Evolutionary conservation across 2,888 invertebrate genomes (phyloP).

Genomic region (Protonemura montana): DNA sequence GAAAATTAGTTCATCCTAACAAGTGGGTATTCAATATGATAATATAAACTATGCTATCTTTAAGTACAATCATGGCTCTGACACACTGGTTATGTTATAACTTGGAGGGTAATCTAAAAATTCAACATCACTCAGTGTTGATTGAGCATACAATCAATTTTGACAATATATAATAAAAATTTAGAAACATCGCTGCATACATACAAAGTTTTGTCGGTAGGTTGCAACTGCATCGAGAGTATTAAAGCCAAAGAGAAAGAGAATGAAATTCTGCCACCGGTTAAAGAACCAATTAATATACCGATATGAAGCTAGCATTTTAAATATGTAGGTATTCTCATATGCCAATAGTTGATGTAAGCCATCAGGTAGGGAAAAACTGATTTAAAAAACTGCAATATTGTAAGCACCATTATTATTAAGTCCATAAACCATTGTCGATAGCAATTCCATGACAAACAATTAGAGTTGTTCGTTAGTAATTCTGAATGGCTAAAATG

Average conservation of each 20-base stretch:
- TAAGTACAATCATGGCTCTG: neutral
- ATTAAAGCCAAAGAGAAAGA: neutral
- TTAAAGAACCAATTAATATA: neutral
- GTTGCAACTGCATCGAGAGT: neutral
- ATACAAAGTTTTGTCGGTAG: neutral
- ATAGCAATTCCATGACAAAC: slow-evolving; percentile 20
- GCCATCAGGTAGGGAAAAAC: neutral
- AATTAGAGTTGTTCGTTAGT: neutral
- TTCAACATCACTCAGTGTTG: neutral
- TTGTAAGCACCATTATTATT: slow-evolving; percentile 19
- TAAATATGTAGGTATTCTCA: neutral
- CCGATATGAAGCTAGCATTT: neutral
- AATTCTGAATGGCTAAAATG: neutral
- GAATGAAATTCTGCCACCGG: neutral
- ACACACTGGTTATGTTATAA: neutral
- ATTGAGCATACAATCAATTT: neutral
- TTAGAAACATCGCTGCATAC: neutral
- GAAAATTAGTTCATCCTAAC: neutral
- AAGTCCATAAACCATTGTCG: neutral
- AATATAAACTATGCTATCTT: neutral
- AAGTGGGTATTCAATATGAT: neutral
- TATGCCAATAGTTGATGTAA: neutral
- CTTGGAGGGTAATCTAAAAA: neutral
- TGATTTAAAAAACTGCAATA: slow-evolving; percentile 26
- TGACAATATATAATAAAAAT: neutral